Conservation (phyloP, 1,140 invertebrate genomes). For the Pogonomyrmex barbatus region DNA sequence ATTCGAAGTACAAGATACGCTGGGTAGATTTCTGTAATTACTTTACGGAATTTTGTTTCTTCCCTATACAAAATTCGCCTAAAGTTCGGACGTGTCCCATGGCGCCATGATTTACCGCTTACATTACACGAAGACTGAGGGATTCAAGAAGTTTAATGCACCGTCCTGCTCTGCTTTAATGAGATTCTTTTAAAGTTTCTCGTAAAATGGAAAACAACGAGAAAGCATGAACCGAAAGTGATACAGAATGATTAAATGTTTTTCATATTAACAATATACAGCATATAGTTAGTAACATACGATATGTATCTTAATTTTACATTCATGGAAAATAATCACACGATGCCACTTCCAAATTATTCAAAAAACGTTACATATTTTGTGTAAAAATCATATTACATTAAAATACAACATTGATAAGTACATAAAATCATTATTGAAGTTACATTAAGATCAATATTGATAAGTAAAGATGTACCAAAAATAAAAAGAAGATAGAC, state of each 20-base stretch:
- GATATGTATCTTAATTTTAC: not conserved
- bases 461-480: not conserved
- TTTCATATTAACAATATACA: conserved; percentile 8
- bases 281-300: not conserved
- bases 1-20: not conserved
- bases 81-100: conserved; percentile 28
- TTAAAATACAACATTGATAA: not conserved
- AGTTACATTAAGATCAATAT: not conserved
- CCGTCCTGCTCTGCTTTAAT: conserved; percentile 45
- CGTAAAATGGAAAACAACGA: not conserved
- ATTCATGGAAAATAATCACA: not conserved
- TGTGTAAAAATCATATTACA: too few species aligned
- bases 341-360: not conserved
- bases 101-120: conserved; percentile 34
- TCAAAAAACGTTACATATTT: not conserved
- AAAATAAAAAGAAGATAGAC: not conserved
- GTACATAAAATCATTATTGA: not conserved
- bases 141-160: conserved; percentile 47
- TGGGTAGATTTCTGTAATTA: conserved; percentile 27
- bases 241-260: conserved; percentile 24
- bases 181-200: conserved; percentile 34
- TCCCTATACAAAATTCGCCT: conserved; percentile 12
- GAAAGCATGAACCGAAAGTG: not conserved
- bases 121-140: conserved; percentile 1
- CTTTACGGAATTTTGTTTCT: conserved; percentile 48